phyloP scores from a whole-genome alignment of 2,797 vertebrate genomes.

The Gymnopithys bicolor region DNA sequence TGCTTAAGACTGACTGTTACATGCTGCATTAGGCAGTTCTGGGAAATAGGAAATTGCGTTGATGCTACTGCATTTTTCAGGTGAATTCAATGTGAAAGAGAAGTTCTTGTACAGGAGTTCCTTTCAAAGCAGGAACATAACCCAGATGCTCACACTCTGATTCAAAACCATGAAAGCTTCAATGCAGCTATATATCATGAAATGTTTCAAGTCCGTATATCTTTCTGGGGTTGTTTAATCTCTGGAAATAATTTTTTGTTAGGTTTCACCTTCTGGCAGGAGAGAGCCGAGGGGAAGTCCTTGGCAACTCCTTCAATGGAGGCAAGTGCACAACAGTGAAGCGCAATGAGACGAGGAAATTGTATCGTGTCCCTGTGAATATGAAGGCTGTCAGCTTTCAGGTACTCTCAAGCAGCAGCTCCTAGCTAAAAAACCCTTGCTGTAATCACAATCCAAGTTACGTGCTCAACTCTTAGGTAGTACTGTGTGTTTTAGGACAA shows the following conservation, averaged over 20 bases:
- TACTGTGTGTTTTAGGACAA: background rate
- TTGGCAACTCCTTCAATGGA: slow-evolving; percentile 88
- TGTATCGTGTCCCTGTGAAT: slow-evolving; percentile 87
- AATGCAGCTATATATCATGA: background rate
- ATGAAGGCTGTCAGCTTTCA: slow-evolving; percentile 85
- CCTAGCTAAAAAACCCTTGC: background rate
- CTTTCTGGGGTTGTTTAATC: background rate
- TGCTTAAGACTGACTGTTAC: background rate
- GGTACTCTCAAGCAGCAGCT: slow-evolving; percentile 69
- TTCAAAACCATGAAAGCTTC: background rate
- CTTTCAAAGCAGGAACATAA: background rate
- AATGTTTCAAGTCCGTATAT: background rate
- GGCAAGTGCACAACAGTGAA: slow-evolving; percentile 79
- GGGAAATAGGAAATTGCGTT: background rate
- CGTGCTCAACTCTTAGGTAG: background rate
- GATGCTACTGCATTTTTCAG: background rate
- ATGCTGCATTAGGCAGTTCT: background rate
- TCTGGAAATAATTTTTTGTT: slow-evolving; percentile 39
- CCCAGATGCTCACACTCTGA: background rate
- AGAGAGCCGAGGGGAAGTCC: slow-evolving; percentile 83
- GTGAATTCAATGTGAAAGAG: background rate
- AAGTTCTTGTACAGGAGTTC: background rate
- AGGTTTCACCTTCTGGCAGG: slow-evolving; percentile 88
- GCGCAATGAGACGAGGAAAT: slow-evolving; percentile 73
- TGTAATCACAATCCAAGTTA: background rate